These are phyloP conservation scores for Orientallactaga sibirica DNA, from an alignment of 2,797 vertebrate species.

Conservation along the genomic window DNA sequence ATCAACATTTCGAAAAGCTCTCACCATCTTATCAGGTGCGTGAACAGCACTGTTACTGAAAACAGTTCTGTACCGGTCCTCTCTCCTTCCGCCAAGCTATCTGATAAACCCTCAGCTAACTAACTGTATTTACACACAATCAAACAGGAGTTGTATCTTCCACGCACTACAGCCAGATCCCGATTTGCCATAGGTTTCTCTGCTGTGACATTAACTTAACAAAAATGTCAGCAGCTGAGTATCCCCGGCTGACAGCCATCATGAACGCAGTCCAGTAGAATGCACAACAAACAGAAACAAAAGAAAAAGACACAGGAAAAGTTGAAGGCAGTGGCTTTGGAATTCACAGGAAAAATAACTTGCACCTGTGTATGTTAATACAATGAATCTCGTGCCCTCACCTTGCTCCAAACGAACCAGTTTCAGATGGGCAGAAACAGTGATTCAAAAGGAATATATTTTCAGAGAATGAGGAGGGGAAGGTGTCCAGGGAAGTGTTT, in stretches of 20 bases:
- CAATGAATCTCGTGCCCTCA: not conserved
- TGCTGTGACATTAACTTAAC: constrained; percentile 75
- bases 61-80: constrained; percentile 89
- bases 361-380: not conserved
- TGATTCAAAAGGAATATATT: not conserved
- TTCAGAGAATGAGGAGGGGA: not conserved
- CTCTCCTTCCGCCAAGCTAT: constrained; percentile 89
- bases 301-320: constrained; percentile 30
- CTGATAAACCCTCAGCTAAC: constrained; percentile 90
- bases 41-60: constrained; percentile 90
- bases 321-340: constrained; percentile 10
- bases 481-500: not conserved
- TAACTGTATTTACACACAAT: constrained; percentile 91
- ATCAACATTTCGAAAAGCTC: constrained; percentile 91
- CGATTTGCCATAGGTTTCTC: constrained; percentile 77
- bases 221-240: constrained; percentile 80
- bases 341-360: constrained; percentile 19
- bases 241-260: constrained; percentile 76
- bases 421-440: constrained; percentile 23
- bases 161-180: constrained; percentile 71
- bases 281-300: constrained; percentile 32
- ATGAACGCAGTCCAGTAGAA: constrained; percentile 68
- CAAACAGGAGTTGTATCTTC: constrained; percentile 87
- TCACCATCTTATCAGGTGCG: constrained; percentile 91
- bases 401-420: not conserved